A percentile compares a stretch with the other conserved stretches of the same genome.
Evolutionary conservation across 2,797 vertebrate species (phyloP).

Genomic region (Halcyon chelicuti): DNA sequence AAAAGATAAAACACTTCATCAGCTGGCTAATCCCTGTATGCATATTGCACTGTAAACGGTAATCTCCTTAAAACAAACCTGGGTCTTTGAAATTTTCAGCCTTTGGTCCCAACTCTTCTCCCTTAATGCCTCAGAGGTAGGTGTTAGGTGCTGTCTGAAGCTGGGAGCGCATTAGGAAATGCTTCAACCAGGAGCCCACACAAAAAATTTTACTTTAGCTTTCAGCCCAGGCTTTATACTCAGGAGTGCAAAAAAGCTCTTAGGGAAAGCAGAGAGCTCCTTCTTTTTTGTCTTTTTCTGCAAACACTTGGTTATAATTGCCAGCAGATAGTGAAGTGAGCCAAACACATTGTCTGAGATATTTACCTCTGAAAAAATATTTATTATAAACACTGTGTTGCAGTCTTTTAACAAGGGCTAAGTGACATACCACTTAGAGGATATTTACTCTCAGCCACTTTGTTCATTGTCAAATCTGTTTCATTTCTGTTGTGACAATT

Average conservation of each 20-base stretch:
- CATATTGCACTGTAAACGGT: neutral
- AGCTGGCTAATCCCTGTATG: neutral
- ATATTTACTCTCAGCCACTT: conserved; percentile 49
- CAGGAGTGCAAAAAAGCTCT: fast-evolving
- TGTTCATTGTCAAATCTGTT: conserved; percentile 8
- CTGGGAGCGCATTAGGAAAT: neutral
- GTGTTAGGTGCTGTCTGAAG: neutral
- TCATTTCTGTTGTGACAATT: conserved; percentile 47
- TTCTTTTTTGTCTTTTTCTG: neutral
- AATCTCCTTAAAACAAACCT: neutral
- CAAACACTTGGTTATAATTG: neutral
- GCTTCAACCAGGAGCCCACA: neutral
- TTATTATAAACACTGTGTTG: neutral
- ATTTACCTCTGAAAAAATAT: conserved; percentile 18
- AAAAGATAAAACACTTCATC: neutral
- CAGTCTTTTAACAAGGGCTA: neutral
- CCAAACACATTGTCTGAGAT: neutral
- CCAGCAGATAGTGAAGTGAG: neutral
- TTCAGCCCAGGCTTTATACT: neutral
- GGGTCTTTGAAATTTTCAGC: neutral
- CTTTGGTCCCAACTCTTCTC: neutral
- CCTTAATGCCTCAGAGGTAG: neutral
- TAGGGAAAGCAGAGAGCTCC: neutral
- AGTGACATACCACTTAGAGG: neutral
- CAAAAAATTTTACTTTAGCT: neutral